Conservation (phyloP, 1,140 invertebrate genomes). For the Platyscapa corneri region DNA sequence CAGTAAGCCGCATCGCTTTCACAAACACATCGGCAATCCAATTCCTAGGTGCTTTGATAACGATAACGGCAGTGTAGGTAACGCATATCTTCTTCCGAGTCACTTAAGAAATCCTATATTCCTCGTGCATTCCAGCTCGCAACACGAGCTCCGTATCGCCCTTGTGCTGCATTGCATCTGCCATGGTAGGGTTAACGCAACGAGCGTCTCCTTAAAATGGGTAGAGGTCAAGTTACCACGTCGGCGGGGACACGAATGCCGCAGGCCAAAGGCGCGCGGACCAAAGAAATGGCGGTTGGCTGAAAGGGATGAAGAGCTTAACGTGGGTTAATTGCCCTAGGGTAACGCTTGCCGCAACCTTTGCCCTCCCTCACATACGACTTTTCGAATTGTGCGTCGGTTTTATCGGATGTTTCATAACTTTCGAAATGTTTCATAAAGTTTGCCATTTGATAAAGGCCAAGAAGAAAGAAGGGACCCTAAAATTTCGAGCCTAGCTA, state of each 20-base stretch:
- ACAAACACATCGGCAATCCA: neutral
- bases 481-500: too few relatives aligned
- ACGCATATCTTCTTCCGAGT: neutral
- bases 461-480: too few relatives aligned
- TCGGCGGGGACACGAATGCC: neutral
- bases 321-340: constrained; percentile 8
- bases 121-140: too few relatives aligned
- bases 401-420: neutral
- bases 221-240: neutral
- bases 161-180: neutral
- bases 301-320: neutral
- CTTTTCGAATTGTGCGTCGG: neutral
- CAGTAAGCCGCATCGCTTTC: neutral
- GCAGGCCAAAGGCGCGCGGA: neutral
- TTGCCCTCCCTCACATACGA: neutral
- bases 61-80: neutral
- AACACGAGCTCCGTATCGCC: neutral
- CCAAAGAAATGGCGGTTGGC: neutral
- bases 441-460: too few relatives aligned
- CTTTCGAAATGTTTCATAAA: neutral
- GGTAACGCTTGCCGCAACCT: neutral
- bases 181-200: neutral
- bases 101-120: neutral
- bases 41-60: neutral
- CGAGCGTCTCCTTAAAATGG: neutral